These are phyloP conservation scores for Chydorus sphaericus DNA, from an alignment of 2,888 invertebrate species.

Conservation along the genomic window DNA sequence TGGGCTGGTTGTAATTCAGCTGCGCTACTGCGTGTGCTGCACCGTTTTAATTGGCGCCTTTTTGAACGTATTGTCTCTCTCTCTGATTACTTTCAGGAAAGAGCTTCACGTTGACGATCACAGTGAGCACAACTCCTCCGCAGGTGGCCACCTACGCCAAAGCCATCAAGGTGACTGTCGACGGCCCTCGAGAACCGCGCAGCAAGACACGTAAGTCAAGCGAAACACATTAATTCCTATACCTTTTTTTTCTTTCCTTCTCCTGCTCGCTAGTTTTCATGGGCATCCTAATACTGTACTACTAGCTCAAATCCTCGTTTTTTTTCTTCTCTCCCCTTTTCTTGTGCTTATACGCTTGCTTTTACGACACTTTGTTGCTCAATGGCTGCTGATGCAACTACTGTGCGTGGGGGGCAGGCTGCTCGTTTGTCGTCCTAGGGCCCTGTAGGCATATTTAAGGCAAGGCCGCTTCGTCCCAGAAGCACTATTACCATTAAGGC, in stretches of 20 bases:
- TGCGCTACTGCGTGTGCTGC: no score
- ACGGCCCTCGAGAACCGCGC: slow-evolving; percentile 40
- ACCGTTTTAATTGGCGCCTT: background rate
- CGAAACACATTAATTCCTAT: background rate
- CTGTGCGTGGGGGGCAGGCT: background rate
- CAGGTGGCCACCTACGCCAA: slow-evolving; percentile 39
- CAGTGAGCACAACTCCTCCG: slow-evolving; percentile 36
- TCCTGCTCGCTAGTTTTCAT: background rate
- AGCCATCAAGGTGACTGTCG: slow-evolving; percentile 44
- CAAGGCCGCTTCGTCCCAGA: background rate
- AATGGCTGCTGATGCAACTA: background rate
- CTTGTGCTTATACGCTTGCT: background rate
- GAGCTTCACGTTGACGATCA: slow-evolving; percentile 39
- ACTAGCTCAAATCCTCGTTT: background rate
- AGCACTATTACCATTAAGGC: background rate
- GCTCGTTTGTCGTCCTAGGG: background rate
- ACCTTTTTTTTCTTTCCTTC: background rate
- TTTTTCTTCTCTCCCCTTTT: background rate
- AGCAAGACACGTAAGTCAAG: slow-evolving; percentile 30
- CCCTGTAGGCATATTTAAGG: no score
- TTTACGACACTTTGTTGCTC: no score
- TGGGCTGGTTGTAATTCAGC: no score
- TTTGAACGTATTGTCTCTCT: background rate
- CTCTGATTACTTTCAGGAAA: slow-evolving; percentile 30
- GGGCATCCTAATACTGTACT: background rate